These are phyloP conservation scores for Baryphthengus martii DNA, from an alignment of 2,113 vertebrate species.

Conservation along the genomic window DNA sequence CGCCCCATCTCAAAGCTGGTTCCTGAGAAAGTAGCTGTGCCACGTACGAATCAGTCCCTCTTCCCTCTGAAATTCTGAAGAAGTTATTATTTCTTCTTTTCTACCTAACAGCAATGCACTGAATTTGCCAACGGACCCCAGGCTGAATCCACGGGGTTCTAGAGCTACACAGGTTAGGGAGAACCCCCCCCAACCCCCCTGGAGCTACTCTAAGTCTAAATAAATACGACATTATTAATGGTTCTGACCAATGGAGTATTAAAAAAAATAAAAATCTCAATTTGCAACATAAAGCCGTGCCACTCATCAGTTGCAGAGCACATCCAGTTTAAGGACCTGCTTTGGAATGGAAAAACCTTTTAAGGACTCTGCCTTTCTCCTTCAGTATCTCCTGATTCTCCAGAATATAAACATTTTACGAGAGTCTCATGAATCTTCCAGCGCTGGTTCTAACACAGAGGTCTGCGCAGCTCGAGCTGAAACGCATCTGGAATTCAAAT, in stretches of 20 bases:
- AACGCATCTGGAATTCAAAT: slow-evolving; percentile 58
- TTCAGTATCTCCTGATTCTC: not conserved
- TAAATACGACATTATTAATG: not conserved
- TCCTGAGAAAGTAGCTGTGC: not conserved
- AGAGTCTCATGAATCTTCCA: not conserved
- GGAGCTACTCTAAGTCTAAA: not conserved
- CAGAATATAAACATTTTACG: not conserved
- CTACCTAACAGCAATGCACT: not conserved
- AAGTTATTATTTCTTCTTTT: not conserved
- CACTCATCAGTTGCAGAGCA: not conserved
- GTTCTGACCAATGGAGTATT: not conserved
- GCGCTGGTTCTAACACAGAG: not conserved
- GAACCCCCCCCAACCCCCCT: not conserved
- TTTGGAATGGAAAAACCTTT: not conserved
- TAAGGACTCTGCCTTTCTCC: not conserved
- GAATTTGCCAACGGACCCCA: not conserved
- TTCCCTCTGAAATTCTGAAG: not conserved
- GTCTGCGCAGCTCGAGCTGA: not conserved
- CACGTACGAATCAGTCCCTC: not conserved
- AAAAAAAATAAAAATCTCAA: not conserved
- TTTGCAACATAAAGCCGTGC: not conserved
- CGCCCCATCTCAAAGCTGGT: slow-evolving; percentile 19
- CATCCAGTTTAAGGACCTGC: not conserved
- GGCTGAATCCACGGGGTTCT: not conserved
- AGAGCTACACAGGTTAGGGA: not conserved